Evolutionary conservation across 1,140 invertebrate genomes (phyloP).

Genomic region (Pygmarrhopalites habei): DNA sequence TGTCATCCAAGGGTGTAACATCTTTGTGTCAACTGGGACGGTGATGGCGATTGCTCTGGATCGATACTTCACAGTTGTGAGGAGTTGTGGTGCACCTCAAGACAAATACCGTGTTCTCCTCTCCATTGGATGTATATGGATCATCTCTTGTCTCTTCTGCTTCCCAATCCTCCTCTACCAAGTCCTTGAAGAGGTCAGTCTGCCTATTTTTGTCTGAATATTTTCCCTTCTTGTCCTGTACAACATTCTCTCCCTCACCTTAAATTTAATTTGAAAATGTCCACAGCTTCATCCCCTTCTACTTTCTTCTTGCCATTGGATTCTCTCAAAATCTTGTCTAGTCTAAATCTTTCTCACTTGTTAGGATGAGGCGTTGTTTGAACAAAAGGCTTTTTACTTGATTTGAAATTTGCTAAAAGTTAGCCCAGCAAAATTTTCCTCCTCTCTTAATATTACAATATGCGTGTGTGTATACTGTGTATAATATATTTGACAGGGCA

Average conservation of each 20-base stretch:
- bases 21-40: constrained; percentile 56
- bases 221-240: not conserved
- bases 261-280: not conserved
- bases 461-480: too few species aligned
- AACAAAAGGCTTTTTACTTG: too few species aligned
- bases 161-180: constrained; percentile 48
- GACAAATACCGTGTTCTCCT: constrained; percentile 43
- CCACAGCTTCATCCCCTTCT: too few species aligned
- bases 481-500: too few species aligned
- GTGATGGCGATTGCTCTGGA: constrained; percentile 56
- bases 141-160: constrained; percentile 49
- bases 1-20: constrained; percentile 43
- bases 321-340: not conserved
- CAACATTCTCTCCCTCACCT: not conserved
- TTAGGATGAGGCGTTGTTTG: too few species aligned
- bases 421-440: too few species aligned
- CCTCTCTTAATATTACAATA: too few species aligned
- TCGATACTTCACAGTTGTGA: constrained; percentile 52
- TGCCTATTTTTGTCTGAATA: not conserved
- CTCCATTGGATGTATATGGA: constrained; percentile 50
- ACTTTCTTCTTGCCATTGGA: too few species aligned
- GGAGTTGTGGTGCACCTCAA: constrained; percentile 40
- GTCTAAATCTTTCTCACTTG: not conserved
- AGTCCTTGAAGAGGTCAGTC: constrained; percentile 31
- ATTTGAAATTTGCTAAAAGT: too few species aligned